A percentile compares a stretch with the other conserved stretches of the same genome.
These are phyloP conservation scores for Ditylenchus dipsaci DNA, from an alignment of 1,140 invertebrate species.

Conservation along the genomic window DNA sequence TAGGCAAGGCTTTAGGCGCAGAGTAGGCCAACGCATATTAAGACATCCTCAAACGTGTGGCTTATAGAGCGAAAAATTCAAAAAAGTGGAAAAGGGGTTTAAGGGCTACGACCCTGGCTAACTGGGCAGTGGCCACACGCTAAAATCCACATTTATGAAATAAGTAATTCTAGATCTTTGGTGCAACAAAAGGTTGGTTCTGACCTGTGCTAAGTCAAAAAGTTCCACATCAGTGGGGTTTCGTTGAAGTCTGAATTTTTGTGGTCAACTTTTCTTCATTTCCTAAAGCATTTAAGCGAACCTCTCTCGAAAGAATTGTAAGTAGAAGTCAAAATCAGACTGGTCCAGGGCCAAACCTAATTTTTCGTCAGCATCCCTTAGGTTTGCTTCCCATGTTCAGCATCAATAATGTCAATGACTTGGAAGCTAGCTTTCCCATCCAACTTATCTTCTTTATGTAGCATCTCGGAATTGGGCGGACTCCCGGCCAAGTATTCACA, in stretches of 20 bases:
- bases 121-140: too few relatives aligned
- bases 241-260: constrained; percentile 68
- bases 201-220: constrained; percentile 85
- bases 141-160: too few relatives aligned
- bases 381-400: constrained; percentile 21
- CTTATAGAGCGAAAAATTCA: too few relatives aligned
- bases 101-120: too few relatives aligned
- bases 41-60: too few relatives aligned
- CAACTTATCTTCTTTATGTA: not conserved
- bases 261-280: not conserved
- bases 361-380: constrained; percentile 28
- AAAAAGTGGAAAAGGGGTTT: too few relatives aligned
- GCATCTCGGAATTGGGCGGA: constrained; percentile 3
- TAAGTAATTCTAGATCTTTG: too few relatives aligned
- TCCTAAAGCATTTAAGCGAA: constrained; percentile 5
- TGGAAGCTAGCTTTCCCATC: not conserved
- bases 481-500: constrained; percentile 21
- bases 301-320: constrained; percentile 61
- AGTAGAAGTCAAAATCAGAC: constrained; percentile 62
- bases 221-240: constrained; percentile 96
- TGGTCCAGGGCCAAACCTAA: constrained; percentile 60
- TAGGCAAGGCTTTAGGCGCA: too few relatives aligned
- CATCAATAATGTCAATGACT: constrained; percentile 23
- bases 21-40: too few relatives aligned
- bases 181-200: too few relatives aligned